Conservation (phyloP, 2,888 invertebrate species). For the Plebejus anna region DNA sequence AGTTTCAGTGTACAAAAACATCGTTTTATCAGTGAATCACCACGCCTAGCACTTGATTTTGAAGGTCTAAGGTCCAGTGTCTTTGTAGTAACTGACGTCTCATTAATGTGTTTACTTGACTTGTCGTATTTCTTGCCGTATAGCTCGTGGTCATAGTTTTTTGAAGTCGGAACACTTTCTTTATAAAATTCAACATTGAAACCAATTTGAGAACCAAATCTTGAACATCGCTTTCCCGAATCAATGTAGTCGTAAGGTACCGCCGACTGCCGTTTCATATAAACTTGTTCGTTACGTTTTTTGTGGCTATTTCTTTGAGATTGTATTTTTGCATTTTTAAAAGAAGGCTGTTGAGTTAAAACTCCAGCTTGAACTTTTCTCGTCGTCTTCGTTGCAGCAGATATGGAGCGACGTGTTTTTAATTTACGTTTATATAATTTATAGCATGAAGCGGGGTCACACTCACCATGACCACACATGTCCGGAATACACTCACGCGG, state of each 20-base stretch:
- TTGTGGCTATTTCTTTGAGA: constrained; percentile 13
- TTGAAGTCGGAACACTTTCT: constrained; percentile 30
- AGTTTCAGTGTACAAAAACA: constrained; percentile 50
- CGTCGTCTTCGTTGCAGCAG: constrained; percentile 39
- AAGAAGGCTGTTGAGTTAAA: not conserved
- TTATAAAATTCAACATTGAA: constrained; percentile 38
- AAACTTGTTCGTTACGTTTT: not conserved
- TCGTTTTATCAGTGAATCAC: constrained; percentile 39
- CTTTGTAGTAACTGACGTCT: not conserved
- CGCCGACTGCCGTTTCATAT: not conserved
- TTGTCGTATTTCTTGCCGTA: not conserved
- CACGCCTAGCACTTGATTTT: constrained; percentile 1
- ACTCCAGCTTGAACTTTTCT: constrained; percentile 33
- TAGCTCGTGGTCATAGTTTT: not conserved
- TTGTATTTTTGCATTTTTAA: constrained; percentile 25
- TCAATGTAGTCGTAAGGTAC: constrained; percentile 8
- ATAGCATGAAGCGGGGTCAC: constrained; percentile 45
- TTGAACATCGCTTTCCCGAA: constrained; percentile 31
- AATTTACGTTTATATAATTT: constrained; percentile 45
- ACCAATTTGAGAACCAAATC: constrained; percentile 38
- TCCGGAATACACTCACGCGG: constrained; percentile 46
- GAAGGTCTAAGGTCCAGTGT: not conserved
- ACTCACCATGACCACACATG: constrained; percentile 43
- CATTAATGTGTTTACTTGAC: not conserved
- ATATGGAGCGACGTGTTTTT: constrained; percentile 40